Evolutionary conservation across 2,113 vertebrate species (phyloP).

Genomic region (Atrichornis clamosus): DNA sequence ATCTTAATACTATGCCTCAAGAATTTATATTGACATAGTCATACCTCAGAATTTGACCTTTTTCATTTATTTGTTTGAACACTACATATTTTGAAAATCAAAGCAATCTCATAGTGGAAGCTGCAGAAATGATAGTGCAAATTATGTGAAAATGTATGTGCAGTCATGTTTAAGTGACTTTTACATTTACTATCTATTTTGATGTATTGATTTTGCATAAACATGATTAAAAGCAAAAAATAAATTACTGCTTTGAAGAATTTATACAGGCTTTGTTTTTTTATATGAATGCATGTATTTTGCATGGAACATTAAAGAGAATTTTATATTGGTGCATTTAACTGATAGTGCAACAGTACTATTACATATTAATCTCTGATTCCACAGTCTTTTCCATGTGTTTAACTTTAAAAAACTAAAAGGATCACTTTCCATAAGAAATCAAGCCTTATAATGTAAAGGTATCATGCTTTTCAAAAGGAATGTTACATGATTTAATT

Average conservation of each 20-base stretch:
- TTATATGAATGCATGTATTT: background rate
- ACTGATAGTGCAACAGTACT: background rate
- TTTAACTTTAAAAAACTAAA: background rate
- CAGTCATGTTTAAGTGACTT: background rate
- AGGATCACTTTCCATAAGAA: background rate
- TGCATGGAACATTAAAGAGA: background rate
- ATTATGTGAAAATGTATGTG: background rate
- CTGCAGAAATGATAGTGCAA: background rate
- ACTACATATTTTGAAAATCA: background rate
- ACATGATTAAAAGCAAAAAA: background rate
- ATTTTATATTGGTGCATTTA: background rate
- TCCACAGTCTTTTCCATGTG: background rate
- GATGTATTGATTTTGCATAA: background rate
- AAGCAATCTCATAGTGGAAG: background rate
- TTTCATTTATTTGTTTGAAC: background rate
- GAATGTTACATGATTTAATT: background rate
- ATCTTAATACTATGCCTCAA: conserved; percentile 2
- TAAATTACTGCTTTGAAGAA: background rate
- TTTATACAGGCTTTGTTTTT: background rate
- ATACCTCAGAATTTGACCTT: background rate
- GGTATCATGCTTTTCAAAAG: background rate
- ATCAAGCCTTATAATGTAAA: background rate
- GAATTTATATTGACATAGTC: background rate
- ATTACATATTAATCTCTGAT: background rate
- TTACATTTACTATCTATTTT: background rate